Evolutionary conservation across 2,113 vertebrate genomes (phyloP).

Genomic region (Ifrita kowaldi): DNA sequence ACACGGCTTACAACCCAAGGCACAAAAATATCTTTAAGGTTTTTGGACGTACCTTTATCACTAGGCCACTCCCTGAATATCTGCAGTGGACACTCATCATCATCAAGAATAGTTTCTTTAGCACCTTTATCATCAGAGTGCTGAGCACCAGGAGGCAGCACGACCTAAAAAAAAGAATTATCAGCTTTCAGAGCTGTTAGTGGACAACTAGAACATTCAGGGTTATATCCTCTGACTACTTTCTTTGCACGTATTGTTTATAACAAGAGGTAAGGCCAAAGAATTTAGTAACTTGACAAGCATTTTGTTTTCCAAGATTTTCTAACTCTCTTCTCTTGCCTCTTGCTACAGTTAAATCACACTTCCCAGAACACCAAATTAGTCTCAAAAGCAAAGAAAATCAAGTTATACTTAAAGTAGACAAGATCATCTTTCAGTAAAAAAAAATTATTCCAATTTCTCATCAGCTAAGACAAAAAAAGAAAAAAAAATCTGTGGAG

Average conservation of each 20-base stretch:
- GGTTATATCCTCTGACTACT: not conserved
- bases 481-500: not conserved
- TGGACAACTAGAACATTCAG: not conserved
- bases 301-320: not conserved
- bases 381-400: not conserved
- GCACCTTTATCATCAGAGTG: constrained; percentile 90
- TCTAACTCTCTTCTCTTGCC: not conserved
- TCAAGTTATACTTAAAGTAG: not conserved
- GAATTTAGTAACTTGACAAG: not conserved
- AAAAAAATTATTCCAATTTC: not conserved
- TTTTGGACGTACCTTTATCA: constrained; percentile 83
- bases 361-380: not conserved
- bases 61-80: constrained; percentile 96
- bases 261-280: not conserved
- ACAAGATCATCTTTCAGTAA: not conserved
- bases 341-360: not conserved
- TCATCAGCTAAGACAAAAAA: not conserved
- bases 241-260: not conserved
- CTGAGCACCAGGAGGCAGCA: constrained; percentile 80
- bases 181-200: not conserved
- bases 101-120: constrained; percentile 89
- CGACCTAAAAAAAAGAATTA: constrained; percentile 64
- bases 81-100: constrained; percentile 91
- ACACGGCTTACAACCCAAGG: not conserved
- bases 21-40: not conserved